These are phyloP conservation scores for Patiria miniata DNA, from an alignment of 35 echinoderm and acorn worm species.

Conservation along the genomic window DNA sequence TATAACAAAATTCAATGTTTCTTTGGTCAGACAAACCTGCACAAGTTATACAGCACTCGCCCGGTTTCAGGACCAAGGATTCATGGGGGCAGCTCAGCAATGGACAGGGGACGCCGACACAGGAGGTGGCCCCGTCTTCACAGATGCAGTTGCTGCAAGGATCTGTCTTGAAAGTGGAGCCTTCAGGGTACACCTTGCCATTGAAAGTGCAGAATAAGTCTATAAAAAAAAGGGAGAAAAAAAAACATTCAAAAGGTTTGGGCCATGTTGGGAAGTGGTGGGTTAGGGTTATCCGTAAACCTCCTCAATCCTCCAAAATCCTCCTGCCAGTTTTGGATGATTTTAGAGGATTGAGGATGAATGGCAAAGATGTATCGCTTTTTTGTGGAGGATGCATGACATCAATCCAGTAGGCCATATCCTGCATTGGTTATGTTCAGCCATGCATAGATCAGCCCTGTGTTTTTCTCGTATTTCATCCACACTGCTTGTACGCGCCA, in stretches of 20 bases:
- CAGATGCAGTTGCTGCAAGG: neutral
- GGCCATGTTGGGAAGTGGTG: neutral
- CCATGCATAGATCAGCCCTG: no score
- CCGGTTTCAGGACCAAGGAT: neutral
- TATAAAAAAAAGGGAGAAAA: neutral
- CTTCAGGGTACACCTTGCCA: neutral
- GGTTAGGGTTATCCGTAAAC: no score
- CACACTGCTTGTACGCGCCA: no score
- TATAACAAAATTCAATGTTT: no score
- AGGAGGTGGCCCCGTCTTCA: neutral
- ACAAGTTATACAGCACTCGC: neutral
- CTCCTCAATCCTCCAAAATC: no score
- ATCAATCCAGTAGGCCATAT: no score
- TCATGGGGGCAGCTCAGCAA: neutral
- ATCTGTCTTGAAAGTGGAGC: neutral
- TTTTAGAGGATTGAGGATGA: no score
- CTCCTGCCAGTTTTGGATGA: no score
- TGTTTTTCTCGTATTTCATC: no score
- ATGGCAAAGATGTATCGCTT: no score
- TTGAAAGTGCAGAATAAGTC: neutral
- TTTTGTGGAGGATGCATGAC: no score
- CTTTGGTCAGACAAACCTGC: neutral
- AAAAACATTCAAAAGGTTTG: neutral
- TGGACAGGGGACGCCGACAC: neutral
- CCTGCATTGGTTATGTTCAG: no score